Conservation (phyloP, 2,113 vertebrate genomes). For the Neolamprologus devosi region DNA sequence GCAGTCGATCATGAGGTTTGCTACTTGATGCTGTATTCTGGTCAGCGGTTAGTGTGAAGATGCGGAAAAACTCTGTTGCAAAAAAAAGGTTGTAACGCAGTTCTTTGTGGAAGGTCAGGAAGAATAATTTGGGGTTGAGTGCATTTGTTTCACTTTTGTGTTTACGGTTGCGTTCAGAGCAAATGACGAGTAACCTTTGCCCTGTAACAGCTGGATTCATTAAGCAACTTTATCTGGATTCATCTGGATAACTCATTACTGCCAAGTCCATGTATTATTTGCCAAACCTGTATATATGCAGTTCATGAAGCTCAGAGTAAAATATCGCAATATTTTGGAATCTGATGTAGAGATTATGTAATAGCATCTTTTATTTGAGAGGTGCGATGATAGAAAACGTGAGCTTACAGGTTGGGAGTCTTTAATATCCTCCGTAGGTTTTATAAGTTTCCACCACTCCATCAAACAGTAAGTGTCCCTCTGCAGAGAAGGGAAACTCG, state of each 20-base stretch:
- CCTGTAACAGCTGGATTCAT: not conserved
- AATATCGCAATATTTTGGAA: not conserved
- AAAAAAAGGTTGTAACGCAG: not conserved
- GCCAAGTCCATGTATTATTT: not conserved
- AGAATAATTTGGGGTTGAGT: not conserved
- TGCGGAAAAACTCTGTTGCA: not conserved
- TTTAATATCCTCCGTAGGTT: not conserved
- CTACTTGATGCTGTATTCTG: not conserved
- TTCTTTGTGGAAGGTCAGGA: not conserved
- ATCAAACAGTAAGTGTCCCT: not conserved
- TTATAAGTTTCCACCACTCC: not conserved
- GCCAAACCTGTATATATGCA: not conserved
- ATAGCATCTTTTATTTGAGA: not conserved
- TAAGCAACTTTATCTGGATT: not conserved
- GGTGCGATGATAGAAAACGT: not conserved
- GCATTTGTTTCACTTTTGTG: not conserved
- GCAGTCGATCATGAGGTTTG: not conserved
- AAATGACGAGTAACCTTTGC: not conserved
- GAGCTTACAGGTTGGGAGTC: not conserved
- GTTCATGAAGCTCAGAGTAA: not conserved
- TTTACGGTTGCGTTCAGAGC: not conserved
- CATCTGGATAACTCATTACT: not conserved
- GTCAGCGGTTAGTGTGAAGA: not conserved
- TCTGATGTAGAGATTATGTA: not conserved
- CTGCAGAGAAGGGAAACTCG: not conserved